phyloP scores from a whole-genome alignment of 2,888 invertebrate species.

The Nemapogon koenigi region DNA sequence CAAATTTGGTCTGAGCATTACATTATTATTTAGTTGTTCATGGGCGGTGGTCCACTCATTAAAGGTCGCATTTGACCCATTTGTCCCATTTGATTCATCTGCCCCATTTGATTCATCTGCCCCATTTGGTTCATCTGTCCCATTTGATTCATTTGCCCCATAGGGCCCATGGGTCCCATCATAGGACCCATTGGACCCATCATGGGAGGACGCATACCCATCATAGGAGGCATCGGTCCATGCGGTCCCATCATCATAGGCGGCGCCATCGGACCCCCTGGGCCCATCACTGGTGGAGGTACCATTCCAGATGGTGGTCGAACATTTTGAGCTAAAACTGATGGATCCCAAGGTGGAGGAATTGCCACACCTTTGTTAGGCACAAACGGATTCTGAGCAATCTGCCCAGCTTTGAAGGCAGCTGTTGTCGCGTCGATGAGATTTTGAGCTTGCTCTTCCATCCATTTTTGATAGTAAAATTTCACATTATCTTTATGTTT shows the following conservation, averaged over 20 bases:
- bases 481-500: conserved; percentile 99
- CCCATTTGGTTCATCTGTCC: conserved; percentile 69
- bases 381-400: conserved; percentile 90
- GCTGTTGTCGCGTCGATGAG: conserved; percentile 98
- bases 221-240: conserved; percentile 79
- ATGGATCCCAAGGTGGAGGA: conserved; percentile 78
- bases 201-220: conserved; percentile 71
- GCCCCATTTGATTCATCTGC: no score
- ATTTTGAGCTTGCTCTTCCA: conserved; percentile 99
- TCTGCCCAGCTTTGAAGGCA: conserved; percentile 96
- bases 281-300: conserved; percentile 65
- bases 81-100: no score
- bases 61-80: conserved; percentile 78
- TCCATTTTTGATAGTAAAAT: conserved; percentile 99
- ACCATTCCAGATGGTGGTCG: conserved; percentile 69
- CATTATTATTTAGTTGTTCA: conserved; percentile 47
- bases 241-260: conserved; percentile 87
- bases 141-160: conserved; percentile 76
- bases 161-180: conserved; percentile 65
- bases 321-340: conserved; percentile 63
- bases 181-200: conserved; percentile 71
- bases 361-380: conserved; percentile 76
- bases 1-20: no score
- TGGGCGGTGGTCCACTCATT: conserved; percentile 76
- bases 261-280: conserved; percentile 73